Base-by-base conservation (phyloP, 2,888 invertebrate species). In the Caenorhabditis sulstoni region DNA sequence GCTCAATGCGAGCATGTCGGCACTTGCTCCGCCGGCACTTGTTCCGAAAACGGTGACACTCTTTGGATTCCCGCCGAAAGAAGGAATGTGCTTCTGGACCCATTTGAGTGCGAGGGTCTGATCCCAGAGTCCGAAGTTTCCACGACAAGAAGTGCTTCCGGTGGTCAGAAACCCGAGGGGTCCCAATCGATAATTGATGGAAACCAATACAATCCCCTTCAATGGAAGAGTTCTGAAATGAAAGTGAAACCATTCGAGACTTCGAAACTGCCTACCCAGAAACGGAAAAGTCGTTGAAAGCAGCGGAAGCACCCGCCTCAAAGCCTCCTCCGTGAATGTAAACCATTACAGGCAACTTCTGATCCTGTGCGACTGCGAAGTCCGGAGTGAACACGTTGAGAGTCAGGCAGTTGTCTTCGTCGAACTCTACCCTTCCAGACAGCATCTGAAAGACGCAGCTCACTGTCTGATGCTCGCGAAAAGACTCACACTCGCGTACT, bases 51-150 rank as follows among this genome's bases (percentile, higher is more conserved):
- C 37, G 8, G 75, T 76, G 9, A 76, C 75, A 47, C 55, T 62
- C 1, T 49, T 20, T 16, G 67, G 67, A 22, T 76, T 23, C 0
- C 75, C 75, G 11, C 75, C 75, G n/a, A 76, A 76, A 0, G 50
- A 62, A 9, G 16, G 2, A 37, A 76, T 67, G 22, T 76, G 57
- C 11, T 67, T 61, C 18, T 76, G 67, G 5, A 76, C 62, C 75
- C 75, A 76, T 62, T 68, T 45, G 0, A 76, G 59, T n/a, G 75
- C 75, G 0, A 76, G 62, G 18, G 85, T 82, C 74, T 88, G 88
- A 57, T 90, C 90, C 87, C 88, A 87, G 0, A 88, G 73, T 8
- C 88, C 88, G 52, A 82, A 74, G 65, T 89, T 89, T 55, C 87
- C 88, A 8, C 35, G 41, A 49, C 84, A 84, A 14, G 57, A 39